Evolutionary conservation across 2,113 vertebrate genomes (phyloP), one percentile per base, ranked within the genome.

Genomic region (Nycticorax nycticorax): DNA sequence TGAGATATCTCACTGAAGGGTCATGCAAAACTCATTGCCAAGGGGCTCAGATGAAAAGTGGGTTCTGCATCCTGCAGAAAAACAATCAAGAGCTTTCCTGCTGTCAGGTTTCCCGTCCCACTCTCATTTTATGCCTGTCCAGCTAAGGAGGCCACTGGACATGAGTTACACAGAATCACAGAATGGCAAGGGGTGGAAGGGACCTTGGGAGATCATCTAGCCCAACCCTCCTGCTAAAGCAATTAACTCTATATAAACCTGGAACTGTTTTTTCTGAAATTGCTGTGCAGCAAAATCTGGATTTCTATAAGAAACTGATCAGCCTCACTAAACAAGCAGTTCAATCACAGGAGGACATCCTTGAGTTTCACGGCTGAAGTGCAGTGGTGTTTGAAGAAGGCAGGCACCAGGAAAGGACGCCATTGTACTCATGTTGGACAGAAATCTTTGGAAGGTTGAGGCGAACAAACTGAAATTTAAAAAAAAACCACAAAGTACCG

Each of bases 401-500:
- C 1, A 2, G 19, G 52, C 21, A 57, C 27, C 27, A 75, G 28
- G 21, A 83, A 72, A 76, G 14, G 35, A 86, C 7, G 75, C 9
- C 3, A 21, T 0, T 62, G 35, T 53, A 33, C 26, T 63, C 12
- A 23, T 0, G 1, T 13, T 45, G 22, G 24, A 86, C 24, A 72
- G 37, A 55, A 82, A 88, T 35, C 24, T 50, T 79, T 37, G 45
- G 15, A 45, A 64, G 5, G 8, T 11, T 39, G 12, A 48, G 3
- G 57, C 1, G 0, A 72, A n/a, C 14, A 92, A 48, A 74, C 1
- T 15, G 4, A 66, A 74, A 78, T 1, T 4, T 14, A 5, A 19
- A 33, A 69, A 48, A 43, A 35, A 28, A 48, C 39, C n/a, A 28
- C 17, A 24, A 28, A 79, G 47, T 8, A 27, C n/a, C 12, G 4